These are phyloP conservation scores for Mormyrus lacerda DNA, from an alignment of 2,113 vertebrate genomes.

Conservation along the genomic window DNA sequence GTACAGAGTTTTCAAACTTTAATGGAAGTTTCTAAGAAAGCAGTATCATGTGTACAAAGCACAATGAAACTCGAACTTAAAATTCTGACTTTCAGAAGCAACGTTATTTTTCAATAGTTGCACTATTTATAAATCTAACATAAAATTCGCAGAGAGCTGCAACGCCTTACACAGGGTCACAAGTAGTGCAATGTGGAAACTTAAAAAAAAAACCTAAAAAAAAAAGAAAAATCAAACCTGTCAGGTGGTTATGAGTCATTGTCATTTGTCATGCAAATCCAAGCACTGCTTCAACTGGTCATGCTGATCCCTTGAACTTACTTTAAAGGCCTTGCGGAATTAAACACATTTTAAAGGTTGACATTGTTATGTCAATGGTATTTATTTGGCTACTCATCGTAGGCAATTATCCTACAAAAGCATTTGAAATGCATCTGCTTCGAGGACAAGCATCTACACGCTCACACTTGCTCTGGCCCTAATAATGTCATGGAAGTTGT, in stretches of 20 bases:
- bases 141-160: background rate
- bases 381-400: background rate
- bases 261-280: conserved; percentile 1
- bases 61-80: no score
- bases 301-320: background rate
- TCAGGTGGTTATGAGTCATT: background rate
- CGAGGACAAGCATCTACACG: background rate
- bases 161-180: background rate
- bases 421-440: conserved; percentile 2
- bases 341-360: background rate
- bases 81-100: no score
- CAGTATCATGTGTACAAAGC: no score
- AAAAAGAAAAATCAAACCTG: background rate
- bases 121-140: no score
- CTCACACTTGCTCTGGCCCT: background rate
- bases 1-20: no score
- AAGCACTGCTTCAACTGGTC: background rate
- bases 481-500: background rate
- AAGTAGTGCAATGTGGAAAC: background rate
- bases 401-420: background rate
- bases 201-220: background rate
- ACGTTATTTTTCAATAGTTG: no score
- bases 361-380: background rate
- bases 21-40: no score
- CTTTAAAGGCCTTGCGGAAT: background rate